phyloP scores from a whole-genome alignment of 2,888 invertebrate genomes.

The Hemaris fuciformis region DNA sequence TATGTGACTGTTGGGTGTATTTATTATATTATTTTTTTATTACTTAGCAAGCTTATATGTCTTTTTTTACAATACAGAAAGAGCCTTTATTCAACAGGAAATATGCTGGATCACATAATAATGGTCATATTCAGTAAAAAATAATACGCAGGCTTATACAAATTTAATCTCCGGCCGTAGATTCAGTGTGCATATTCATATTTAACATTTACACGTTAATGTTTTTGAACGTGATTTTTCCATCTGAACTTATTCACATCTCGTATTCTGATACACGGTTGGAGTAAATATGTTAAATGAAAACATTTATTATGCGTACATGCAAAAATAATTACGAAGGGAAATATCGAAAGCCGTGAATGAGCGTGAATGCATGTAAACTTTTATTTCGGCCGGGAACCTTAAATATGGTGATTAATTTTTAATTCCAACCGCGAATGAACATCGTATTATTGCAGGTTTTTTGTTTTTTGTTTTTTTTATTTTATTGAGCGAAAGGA shows the following conservation, averaged over 20 bases:
- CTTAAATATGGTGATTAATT: not conserved
- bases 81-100: no score
- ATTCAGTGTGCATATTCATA: not conserved
- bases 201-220: not conserved
- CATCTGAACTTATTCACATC: not conserved
- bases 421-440: not conserved
- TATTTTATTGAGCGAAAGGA: not conserved
- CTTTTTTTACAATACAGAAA: no score
- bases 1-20: no score
- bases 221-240: not conserved
- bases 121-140: no score
- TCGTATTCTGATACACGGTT: not conserved
- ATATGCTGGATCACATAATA: no score
- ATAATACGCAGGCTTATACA: no score
- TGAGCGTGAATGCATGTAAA: not conserved
- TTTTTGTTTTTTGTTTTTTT: not conserved
- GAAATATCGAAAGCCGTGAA: not conserved
- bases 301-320: not conserved
- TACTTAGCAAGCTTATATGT: no score
- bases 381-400: not conserved
- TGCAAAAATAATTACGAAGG: not conserved
- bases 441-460: not conserved
- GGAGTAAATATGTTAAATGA: not conserved
- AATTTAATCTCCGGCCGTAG: not conserved
- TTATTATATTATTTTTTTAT: no score